A percentile compares a stretch with the other conserved stretches of the same genome.
phyloP scores from a whole-genome alignment of 2,888 invertebrate species.

The Aquatica leii region DNA sequence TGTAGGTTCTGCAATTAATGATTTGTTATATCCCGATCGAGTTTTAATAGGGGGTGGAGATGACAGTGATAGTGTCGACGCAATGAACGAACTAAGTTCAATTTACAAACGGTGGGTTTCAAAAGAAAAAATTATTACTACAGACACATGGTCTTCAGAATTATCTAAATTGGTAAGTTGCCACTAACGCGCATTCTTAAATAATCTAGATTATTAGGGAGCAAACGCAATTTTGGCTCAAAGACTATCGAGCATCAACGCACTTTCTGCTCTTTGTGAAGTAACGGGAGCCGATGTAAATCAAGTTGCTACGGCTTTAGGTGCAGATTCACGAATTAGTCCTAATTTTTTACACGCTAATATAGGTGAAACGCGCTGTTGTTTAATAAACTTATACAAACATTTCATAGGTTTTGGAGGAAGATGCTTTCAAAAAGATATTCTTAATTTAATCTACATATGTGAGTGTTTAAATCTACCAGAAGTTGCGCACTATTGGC shows the following conservation, averaged over 20 bases:
- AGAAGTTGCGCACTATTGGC: constrained; percentile 98
- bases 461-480: constrained; percentile 95
- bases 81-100: constrained; percentile 85
- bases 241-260: constrained; percentile 97
- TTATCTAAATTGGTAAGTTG: constrained; percentile 86
- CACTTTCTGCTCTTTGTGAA: constrained; percentile 96
- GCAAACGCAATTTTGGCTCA: constrained; percentile 99
- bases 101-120: constrained; percentile 98
- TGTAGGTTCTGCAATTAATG: constrained; percentile 90
- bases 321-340: constrained; percentile 93
- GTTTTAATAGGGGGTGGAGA: constrained; percentile 97
- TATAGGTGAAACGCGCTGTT: constrained; percentile 67
- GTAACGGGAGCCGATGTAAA: constrained; percentile 97
- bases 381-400: neutral
- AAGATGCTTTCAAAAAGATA: constrained; percentile 99
- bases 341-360: constrained; percentile 96
- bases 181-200: neutral
- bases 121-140: constrained; percentile 89
- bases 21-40: constrained; percentile 91
- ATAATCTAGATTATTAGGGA: constrained; percentile 67
- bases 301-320: constrained; percentile 96
- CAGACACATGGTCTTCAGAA: constrained; percentile 99
- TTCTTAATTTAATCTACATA: constrained; percentile 95
- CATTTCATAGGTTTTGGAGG: constrained; percentile 86
- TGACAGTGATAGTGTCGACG: constrained; percentile 82